These are phyloP conservation scores for Elachura formosa DNA, from an alignment of 2,113 vertebrate genomes.

Conservation along the genomic window DNA sequence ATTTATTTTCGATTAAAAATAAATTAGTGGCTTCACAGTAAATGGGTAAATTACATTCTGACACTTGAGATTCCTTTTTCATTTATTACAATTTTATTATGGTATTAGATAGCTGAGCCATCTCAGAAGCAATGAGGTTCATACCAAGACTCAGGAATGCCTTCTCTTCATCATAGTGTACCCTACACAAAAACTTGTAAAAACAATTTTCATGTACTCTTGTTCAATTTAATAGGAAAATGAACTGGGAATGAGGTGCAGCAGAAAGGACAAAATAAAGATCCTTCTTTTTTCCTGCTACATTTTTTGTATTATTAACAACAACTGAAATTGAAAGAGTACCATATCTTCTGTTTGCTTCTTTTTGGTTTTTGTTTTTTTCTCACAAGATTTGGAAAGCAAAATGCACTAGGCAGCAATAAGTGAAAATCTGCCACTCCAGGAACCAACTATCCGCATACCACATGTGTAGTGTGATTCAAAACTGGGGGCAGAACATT, in stretches of 20 bases:
- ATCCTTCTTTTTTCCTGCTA: background rate
- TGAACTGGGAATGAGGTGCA: background rate
- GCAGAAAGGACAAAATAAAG: background rate
- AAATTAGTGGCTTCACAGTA: background rate
- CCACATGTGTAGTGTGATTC: too few relatives aligned
- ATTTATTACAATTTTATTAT: background rate
- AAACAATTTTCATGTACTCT: background rate
- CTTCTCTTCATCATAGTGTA: accelerated
- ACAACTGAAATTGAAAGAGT: background rate
- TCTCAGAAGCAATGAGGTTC: background rate
- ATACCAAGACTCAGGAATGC: background rate
- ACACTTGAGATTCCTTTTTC: background rate
- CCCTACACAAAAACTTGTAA: background rate
- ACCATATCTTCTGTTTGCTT: too few relatives aligned
- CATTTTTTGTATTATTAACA: background rate
- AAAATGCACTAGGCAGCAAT: background rate
- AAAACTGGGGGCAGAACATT: background rate
- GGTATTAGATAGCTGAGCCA: background rate
- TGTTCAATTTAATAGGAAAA: background rate
- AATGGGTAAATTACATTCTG: background rate
- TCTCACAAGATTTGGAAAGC: background rate
- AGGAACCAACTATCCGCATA: background rate
- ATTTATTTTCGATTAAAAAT: background rate
- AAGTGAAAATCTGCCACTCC: background rate
- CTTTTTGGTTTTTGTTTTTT: background rate